Conservation (phyloP, 2,888 invertebrate genomes). For the Caenorhabditis doughertyi region DNA sequence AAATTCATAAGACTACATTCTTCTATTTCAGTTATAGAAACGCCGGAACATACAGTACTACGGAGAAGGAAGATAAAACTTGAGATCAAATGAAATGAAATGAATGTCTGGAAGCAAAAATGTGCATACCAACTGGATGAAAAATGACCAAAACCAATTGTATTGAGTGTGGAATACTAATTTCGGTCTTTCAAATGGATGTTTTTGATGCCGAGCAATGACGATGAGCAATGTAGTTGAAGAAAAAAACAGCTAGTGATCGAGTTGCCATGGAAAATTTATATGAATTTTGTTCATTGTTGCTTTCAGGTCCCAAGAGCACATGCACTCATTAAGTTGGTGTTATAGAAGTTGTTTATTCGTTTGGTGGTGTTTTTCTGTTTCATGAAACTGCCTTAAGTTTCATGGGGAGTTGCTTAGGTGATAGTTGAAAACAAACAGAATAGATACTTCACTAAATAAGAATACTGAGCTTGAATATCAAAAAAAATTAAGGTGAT, state of each 20-base stretch:
- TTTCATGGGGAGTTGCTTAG: too few species aligned
- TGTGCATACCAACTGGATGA: conserved; percentile 10
- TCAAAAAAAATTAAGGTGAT: too few species aligned
- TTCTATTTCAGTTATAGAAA: too few species aligned
- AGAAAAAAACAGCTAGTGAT: background rate
- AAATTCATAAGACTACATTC: too few species aligned
- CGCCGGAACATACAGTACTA: too few species aligned
- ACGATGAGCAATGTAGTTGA: background rate
- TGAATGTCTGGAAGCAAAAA: conserved; percentile 15
- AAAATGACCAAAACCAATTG: conserved; percentile 5
- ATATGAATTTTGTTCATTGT: background rate
- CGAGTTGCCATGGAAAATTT: conserved; percentile 32
- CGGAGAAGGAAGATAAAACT: background rate
- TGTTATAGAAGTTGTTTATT: too few species aligned
- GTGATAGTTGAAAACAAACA: too few species aligned
- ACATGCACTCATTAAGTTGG: too few species aligned
- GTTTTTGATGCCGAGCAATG: background rate
- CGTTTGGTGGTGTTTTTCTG: too few species aligned
- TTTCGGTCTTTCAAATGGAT: conserved; percentile 19
- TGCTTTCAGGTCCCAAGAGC: background rate
- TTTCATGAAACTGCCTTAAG: too few species aligned
- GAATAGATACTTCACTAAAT: too few species aligned
- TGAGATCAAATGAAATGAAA: conserved; percentile 26
- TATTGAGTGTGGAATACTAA: conserved; percentile 42
- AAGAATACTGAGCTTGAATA: too few species aligned